A percentile compares a stretch with the other conserved stretches of the same genome.
These are phyloP conservation scores for Leptinotarsa peninsularis DNA, from an alignment of 2,888 invertebrate species.

Conservation along the genomic window DNA sequence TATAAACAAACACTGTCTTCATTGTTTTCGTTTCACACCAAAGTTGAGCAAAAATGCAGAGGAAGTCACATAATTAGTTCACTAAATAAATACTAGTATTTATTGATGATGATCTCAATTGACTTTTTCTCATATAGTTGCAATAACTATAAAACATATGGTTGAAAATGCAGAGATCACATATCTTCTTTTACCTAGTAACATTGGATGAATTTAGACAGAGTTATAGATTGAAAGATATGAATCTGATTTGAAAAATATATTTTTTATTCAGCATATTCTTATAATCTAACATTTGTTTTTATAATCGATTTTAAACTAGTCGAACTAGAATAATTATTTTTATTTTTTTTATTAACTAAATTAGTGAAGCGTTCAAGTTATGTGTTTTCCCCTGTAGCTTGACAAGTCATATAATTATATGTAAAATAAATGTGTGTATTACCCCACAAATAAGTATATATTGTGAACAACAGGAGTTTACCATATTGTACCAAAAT, in stretches of 20 bases:
- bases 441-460: constrained; percentile 9
- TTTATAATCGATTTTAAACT: no score
- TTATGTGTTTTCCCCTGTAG: constrained; percentile 12
- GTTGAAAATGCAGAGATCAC: no score
- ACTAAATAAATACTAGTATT: constrained; percentile 48
- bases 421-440: constrained; percentile 15
- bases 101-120: neutral
- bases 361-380: neutral
- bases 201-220: no score
- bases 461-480: constrained; percentile 13
- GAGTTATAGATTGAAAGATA: no score
- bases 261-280: no score
- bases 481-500: constrained; percentile 61
- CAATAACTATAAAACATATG: neutral
- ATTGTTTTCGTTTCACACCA: constrained; percentile 50
- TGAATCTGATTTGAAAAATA: no score
- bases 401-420: constrained; percentile 4
- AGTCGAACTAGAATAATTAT: neutral
- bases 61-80: constrained; percentile 46
- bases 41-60: constrained; percentile 47
- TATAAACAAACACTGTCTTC: constrained; percentile 58
- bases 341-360: neutral
- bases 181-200: no score
- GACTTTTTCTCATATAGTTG: neutral
- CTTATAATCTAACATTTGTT: no score